These are phyloP conservation scores for Notothenia rossii DNA, from an alignment of 2,113 vertebrate species.

Conservation along the genomic window DNA sequence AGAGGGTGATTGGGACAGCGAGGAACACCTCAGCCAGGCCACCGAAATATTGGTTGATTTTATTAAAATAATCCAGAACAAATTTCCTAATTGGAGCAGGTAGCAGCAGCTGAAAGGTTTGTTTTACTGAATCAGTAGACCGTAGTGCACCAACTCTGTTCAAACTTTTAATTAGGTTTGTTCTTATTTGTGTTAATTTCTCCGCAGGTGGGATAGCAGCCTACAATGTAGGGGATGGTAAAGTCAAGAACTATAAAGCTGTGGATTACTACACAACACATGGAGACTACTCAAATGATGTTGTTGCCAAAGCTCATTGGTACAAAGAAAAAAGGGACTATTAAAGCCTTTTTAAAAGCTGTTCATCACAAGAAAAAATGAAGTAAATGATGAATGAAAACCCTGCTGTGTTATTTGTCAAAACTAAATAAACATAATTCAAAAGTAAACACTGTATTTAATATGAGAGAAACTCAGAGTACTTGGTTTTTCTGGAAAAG, in stretches of 20 bases:
- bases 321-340: constrained; percentile 20
- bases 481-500: not conserved
- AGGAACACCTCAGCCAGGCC: constrained; percentile 49
- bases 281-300: constrained; percentile 64
- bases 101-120: constrained; percentile 71
- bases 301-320: constrained; percentile 71
- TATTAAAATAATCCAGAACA: not conserved
- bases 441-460: not conserved
- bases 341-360: not conserved
- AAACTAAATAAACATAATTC: not conserved
- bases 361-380: no score
- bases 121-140: constrained; percentile 10
- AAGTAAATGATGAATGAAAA: not conserved
- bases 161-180: not conserved
- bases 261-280: constrained; percentile 47
- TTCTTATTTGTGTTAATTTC: not conserved
- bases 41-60: constrained; percentile 39
- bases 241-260: not conserved
- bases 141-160: no score
- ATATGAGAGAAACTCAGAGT: not conserved
- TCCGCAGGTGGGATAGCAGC: constrained; percentile 57
- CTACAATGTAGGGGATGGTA: constrained; percentile 58
- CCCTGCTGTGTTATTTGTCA: not conserved
- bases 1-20: constrained; percentile 34
- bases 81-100: constrained; percentile 4